phyloP scores from a whole-genome alignment of 2,113 vertebrate genomes.

The Shinisaurus crocodilurus region DNA sequence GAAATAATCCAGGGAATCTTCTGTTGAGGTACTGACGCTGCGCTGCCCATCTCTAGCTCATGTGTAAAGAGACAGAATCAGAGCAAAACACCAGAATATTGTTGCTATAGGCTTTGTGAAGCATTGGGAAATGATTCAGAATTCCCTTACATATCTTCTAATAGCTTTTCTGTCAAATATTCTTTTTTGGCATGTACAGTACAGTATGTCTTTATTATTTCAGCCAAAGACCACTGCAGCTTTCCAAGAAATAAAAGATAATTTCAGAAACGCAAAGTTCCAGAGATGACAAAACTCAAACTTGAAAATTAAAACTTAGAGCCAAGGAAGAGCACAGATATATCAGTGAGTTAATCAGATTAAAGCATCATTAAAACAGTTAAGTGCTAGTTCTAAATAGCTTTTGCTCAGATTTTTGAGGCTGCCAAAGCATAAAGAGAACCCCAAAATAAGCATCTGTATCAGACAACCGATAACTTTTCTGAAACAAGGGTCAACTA shows the following conservation, averaged over 20 bases:
- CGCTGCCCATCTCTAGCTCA: neutral
- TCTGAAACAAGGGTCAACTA: neutral
- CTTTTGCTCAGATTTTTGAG: no score
- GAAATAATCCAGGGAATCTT: neutral
- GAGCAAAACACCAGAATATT: neutral
- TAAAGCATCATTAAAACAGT: neutral
- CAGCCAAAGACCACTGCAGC: neutral
- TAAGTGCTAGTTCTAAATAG: neutral
- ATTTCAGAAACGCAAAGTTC: neutral
- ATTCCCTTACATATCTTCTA: neutral
- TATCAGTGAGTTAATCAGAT: neutral
- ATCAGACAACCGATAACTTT: neutral
- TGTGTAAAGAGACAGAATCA: slow-evolving; percentile 14
- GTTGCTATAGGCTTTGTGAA: neutral
- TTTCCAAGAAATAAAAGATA: neutral
- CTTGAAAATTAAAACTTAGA: neutral
- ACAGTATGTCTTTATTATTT: neutral
- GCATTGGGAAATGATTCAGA: no score
- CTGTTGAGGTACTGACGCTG: neutral
- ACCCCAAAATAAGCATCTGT: neutral
- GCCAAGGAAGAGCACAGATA: no score
- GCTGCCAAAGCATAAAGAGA: neutral
- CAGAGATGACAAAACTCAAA: neutral
- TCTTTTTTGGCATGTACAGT: neutral
- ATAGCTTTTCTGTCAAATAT: neutral